phyloP scores from a whole-genome alignment of 2,797 vertebrate species.

The Leucoraja ocellata region DNA sequence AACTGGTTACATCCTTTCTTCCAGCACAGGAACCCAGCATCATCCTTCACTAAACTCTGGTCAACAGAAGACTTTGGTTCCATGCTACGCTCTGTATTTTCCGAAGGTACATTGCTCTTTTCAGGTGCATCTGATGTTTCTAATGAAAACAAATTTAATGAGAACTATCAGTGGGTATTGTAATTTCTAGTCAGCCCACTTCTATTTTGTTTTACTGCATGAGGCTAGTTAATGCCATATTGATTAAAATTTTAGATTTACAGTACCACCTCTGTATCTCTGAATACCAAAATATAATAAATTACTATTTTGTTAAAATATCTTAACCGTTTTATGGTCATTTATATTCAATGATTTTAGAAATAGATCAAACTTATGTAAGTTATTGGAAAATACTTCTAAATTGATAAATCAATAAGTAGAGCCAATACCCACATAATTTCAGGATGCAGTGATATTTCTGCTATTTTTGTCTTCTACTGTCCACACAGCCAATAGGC shows the following conservation, averaged over 20 bases:
- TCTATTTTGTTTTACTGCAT: constrained; percentile 35
- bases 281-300: constrained; percentile 14
- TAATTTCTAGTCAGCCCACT: constrained; percentile 29
- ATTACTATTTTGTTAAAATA: constrained; percentile 11
- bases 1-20: constrained; percentile 98
- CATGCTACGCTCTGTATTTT: constrained; percentile 59
- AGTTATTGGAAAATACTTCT: background rate
- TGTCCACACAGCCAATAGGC: background rate
- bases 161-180: constrained; percentile 37
- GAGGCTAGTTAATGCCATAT: constrained; percentile 12
- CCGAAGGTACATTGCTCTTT: constrained; percentile 67
- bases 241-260: constrained; percentile 22
- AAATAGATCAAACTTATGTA: constrained; percentile 8
- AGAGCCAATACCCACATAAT: background rate
- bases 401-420: background rate
- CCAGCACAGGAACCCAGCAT: constrained; percentile 92
- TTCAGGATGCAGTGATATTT: background rate
- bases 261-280: constrained; percentile 4
- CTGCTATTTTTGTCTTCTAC: background rate
- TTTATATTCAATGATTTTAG: constrained; percentile 9
- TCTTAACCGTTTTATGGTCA: constrained; percentile 2
- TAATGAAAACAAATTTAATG: constrained; percentile 54
- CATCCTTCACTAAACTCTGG: constrained; percentile 71
- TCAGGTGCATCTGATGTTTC: constrained; percentile 78
- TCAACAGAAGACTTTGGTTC: constrained; percentile 74